Evolutionary conservation across 2,888 invertebrate species (phyloP).

Genomic region (Vesta saturnalis): DNA sequence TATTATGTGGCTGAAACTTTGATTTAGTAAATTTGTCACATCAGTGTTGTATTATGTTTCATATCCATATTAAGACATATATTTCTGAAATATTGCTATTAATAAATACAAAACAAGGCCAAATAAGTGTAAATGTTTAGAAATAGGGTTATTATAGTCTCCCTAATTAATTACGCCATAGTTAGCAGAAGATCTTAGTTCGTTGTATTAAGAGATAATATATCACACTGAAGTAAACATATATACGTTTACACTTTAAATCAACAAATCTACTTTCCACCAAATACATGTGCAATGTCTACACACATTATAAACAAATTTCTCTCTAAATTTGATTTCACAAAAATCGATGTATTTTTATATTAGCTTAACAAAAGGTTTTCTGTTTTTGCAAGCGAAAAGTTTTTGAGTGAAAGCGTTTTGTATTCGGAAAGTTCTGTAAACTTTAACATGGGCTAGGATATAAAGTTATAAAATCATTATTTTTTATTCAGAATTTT

Average conservation of each 20-base stretch:
- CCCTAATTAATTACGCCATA: not conserved
- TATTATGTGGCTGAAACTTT: conserved; percentile 5
- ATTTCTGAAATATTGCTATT: not conserved
- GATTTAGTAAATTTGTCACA: conserved; percentile 4
- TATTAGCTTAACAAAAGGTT: not conserved
- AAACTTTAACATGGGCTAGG: not conserved
- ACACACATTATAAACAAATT: not conserved
- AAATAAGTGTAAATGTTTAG: not conserved
- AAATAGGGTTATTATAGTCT: not conserved
- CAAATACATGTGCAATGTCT: too few relatives aligned
- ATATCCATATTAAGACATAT: not conserved
- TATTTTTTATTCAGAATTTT: conserved; percentile 11
- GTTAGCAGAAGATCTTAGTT: too few relatives aligned
- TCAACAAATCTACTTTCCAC: not conserved
- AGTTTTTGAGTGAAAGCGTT: conserved; percentile 7
- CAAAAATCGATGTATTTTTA: not conserved
- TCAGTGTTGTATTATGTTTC: not conserved
- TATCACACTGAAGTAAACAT: too few relatives aligned
- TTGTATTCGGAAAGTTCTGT: not conserved
- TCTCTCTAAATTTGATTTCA: not conserved
- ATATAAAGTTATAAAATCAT: conserved; percentile 5
- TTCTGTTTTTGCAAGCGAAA: conserved; percentile 9
- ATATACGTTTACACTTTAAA: not conserved
- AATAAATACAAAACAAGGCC: not conserved
- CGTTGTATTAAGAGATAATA: too few relatives aligned